A percentile compares a stretch with the other conserved stretches of the same genome.
phyloP scores from a whole-genome alignment of 2,888 invertebrate genomes.

The Nomada hirtipes region DNA sequence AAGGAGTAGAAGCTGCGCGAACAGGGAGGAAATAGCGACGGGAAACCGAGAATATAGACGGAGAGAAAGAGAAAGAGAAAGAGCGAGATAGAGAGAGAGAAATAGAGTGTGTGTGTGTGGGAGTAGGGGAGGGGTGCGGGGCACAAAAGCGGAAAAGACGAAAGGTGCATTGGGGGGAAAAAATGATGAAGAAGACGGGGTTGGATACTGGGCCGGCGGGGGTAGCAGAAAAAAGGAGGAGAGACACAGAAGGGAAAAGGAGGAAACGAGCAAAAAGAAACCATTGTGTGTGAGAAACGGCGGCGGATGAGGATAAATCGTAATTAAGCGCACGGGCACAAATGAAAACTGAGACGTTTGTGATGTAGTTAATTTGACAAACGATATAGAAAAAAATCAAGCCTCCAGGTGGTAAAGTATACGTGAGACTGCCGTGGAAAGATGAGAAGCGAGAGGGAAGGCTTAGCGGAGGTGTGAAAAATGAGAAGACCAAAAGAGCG shows the following conservation, averaged over 20 bases:
- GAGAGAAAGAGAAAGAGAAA: background rate
- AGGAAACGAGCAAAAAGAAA: background rate
- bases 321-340: conserved; percentile 21
- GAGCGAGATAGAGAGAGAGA: no score
- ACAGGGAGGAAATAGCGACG: conserved; percentile 38
- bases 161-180: conserved; percentile 14
- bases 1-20: conserved; percentile 43
- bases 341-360: conserved; percentile 6
- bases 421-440: conserved; percentile 10
- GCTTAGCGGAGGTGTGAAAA: background rate
- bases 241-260: conserved; percentile 17
- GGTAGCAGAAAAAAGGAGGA: background rate
- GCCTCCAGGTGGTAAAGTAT: conserved; percentile 16
- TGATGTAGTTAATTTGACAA: conserved; percentile 9
- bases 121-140: conserved; percentile 18
- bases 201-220: background rate
- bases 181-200: conserved; percentile 5
- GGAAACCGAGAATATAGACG: conserved; percentile 27
- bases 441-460: no score
- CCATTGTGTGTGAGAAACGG: conserved; percentile 17
- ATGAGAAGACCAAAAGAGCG: background rate
- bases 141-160: conserved; percentile 25
- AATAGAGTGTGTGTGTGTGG: no score
- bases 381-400: conserved; percentile 2
- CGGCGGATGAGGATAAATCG: conserved; percentile 28